Percentiles rank a stretch among this genome's conserved stretches.
Evolutionary conservation across 2,797 vertebrate species (phyloP).

Genomic region (Mionectes olivaceus): DNA sequence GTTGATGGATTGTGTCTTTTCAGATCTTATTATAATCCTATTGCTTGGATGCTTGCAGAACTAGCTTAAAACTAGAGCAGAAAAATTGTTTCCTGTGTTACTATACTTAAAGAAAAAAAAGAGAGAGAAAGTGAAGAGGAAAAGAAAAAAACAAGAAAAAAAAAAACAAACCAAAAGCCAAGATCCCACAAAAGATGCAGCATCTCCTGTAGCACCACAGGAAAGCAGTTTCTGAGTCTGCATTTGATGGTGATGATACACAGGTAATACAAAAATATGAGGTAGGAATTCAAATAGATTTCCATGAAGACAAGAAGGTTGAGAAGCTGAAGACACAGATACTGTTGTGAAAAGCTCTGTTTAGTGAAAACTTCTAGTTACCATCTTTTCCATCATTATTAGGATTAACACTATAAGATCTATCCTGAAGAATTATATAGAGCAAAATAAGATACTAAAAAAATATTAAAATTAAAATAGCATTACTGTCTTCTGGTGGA

Average conservation of each 20-base stretch:
- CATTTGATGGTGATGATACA: not conserved
- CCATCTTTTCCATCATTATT: not conserved
- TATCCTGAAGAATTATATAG: not conserved
- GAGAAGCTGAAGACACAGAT: not conserved
- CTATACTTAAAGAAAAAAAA: not conserved
- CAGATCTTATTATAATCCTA: slow-evolving; percentile 3
- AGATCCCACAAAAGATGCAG: not conserved
- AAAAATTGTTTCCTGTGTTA: slow-evolving; percentile 1
- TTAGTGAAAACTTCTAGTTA: not conserved
- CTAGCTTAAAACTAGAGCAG: not conserved
- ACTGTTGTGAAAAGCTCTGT: not conserved
- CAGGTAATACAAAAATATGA: not conserved
- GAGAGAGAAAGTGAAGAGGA: accelerated
- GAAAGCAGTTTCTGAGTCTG: not conserved
- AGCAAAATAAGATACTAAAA: not conserved
- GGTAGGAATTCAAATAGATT: not conserved
- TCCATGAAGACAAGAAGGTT: not conserved
- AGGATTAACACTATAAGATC: not conserved
- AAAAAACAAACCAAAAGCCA: not conserved
- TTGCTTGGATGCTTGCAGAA: not conserved
- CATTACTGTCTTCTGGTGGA: not conserved
- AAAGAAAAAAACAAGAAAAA: not conserved
- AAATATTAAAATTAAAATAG: not conserved
- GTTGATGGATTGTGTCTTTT: not conserved
- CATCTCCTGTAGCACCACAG: not conserved